These are phyloP conservation scores for Drosophila lini DNA, from an alignment of 1,140 invertebrate genomes.

Conservation along the genomic window DNA sequence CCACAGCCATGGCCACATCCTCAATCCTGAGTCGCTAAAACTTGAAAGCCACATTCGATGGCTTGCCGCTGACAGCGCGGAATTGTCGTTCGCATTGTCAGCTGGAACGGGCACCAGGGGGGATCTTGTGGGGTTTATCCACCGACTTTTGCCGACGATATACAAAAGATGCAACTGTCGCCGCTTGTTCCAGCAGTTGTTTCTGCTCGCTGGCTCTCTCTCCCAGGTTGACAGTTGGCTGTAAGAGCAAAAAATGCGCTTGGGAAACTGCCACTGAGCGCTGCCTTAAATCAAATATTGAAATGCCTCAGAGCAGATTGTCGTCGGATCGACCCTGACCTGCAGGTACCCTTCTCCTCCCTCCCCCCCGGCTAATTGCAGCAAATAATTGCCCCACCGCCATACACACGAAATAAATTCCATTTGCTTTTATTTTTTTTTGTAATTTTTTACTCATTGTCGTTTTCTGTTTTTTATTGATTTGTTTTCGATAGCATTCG, in stretches of 20 bases:
- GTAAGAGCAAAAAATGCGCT: slow-evolving; percentile 69
- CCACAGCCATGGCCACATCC: background rate
- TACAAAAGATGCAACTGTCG: slow-evolving; percentile 81
- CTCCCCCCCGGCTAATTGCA: slow-evolving; percentile 58
- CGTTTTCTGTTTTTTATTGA: slow-evolving; percentile 66
- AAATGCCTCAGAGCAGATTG: slow-evolving; percentile 66
- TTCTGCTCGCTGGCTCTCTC: slow-evolving; percentile 28
- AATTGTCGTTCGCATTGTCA: slow-evolving; percentile 81
- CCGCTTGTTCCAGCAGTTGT: slow-evolving; percentile 51
- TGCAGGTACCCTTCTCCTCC: background rate
- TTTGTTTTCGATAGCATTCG: slow-evolving; percentile 66
- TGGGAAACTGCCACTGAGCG: slow-evolving; percentile 64
- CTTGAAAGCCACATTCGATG: slow-evolving; percentile 69
- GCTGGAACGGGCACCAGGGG: slow-evolving; percentile 21
- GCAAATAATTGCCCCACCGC: slow-evolving; percentile 64
- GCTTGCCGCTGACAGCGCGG: slow-evolving; percentile 74
- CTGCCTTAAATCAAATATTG: slow-evolving; percentile 79
- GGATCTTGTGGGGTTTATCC: slow-evolving; percentile 22
- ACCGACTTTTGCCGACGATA: slow-evolving; percentile 64
- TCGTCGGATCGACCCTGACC: slow-evolving; percentile 22
- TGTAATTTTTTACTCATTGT: slow-evolving; percentile 45
- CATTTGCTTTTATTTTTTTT: slow-evolving; percentile 40
- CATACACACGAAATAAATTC: slow-evolving; percentile 57
- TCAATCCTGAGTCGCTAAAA: slow-evolving; percentile 69
- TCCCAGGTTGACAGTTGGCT: slow-evolving; percentile 57